phyloP scores from a whole-genome alignment of 2,888 invertebrate species.

The Didymodactylos carnosus region DNA sequence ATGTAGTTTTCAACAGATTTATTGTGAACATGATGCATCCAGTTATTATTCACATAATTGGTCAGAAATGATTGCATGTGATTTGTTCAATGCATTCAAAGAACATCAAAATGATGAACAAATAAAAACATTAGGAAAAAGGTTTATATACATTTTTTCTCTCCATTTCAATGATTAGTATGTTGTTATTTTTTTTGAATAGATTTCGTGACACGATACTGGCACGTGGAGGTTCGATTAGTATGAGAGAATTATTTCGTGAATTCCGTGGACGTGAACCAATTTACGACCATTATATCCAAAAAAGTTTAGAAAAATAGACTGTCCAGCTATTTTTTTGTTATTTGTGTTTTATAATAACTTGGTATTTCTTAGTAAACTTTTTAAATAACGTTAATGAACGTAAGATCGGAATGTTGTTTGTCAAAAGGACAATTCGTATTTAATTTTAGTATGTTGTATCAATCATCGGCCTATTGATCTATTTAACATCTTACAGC shows the following conservation, averaged over 20 bases:
- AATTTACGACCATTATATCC: background rate
- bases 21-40: constrained; percentile 62
- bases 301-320: no score
- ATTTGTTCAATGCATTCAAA: constrained; percentile 63
- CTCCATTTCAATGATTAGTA: background rate
- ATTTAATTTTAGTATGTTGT: no score
- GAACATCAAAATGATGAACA: constrained; percentile 40
- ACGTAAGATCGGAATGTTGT: no score
- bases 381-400: no score
- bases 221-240: constrained; percentile 57
- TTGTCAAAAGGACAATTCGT: no score
- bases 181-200: no score
- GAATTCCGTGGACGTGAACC: constrained; percentile 78
- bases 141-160: constrained; percentile 15
- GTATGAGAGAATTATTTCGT: constrained; percentile 64
- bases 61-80: constrained; percentile 70
- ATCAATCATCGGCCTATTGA: no score
- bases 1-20: constrained; percentile 60
- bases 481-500: no score
- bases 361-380: no score
- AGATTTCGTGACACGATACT: constrained; percentile 61
- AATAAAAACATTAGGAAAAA: constrained; percentile 24
- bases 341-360: background rate
- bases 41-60: constrained; percentile 64
- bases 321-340: background rate